Evolutionary conservation across 2,888 invertebrate genomes (phyloP).

Genomic region (Eledona agricola): DNA sequence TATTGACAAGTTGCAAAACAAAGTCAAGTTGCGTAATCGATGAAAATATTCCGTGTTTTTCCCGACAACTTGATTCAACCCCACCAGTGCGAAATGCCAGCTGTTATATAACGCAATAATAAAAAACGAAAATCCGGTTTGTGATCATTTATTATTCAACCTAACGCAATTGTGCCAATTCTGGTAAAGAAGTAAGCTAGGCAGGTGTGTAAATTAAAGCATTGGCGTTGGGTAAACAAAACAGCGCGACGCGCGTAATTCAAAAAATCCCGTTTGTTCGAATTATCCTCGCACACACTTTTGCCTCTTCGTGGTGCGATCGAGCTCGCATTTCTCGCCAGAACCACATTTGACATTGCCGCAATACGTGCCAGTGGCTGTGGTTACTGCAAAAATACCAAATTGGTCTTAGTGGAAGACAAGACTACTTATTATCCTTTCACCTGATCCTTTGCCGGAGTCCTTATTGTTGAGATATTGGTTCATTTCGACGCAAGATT

Average conservation of each 20-base stretch:
- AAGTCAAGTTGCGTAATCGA: no score
- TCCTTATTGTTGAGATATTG: slow-evolving; percentile 46
- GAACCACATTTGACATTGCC: slow-evolving; percentile 75
- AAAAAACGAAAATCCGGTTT: no score
- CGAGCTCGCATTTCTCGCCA: slow-evolving; percentile 74
- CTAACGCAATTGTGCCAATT: no score
- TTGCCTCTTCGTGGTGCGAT: slow-evolving; percentile 70
- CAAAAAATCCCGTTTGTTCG: slow-evolving; percentile 2
- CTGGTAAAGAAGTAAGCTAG: no score
- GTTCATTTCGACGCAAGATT: slow-evolving; percentile 68
- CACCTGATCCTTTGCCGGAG: slow-evolving; percentile 42
- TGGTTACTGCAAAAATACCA: slow-evolving; percentile 56
- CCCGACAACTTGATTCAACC: no score
- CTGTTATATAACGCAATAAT: no score
- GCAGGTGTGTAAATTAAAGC: no score
- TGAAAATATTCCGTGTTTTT: no score
- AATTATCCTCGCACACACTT: slow-evolving; percentile 68
- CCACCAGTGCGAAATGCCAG: no score
- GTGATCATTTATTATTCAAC: no score
- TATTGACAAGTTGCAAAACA: slow-evolving; percentile 44
- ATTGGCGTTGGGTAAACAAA: no score
- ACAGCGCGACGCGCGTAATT: slow-evolving; percentile 27
- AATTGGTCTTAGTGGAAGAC: slow-evolving; percentile 2
- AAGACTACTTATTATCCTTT: slow-evolving; percentile 15
- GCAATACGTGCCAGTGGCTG: slow-evolving; percentile 69